Conservation (phyloP, 2,888 invertebrate species). For the Nematopogon swammerdamellus region DNA sequence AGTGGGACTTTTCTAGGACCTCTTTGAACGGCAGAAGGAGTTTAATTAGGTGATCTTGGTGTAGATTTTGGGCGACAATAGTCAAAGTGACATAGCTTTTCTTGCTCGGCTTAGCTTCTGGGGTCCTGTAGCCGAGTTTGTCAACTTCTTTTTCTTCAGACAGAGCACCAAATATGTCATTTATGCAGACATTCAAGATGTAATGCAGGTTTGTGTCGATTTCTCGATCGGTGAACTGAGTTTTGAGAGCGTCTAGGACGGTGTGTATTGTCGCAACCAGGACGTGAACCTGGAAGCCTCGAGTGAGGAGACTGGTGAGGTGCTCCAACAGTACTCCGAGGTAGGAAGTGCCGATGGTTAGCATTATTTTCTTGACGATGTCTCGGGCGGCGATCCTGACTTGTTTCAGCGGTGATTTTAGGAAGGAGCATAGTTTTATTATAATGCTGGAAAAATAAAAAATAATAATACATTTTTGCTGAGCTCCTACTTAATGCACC, state of each 20-base stretch:
- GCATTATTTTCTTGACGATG: slow-evolving; percentile 89
- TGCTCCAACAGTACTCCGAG: slow-evolving; percentile 75
- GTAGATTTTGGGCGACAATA: slow-evolving; percentile 76
- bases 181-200: slow-evolving; percentile 78
- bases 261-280: slow-evolving; percentile 85
- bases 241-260: slow-evolving; percentile 70
- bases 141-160: slow-evolving; percentile 91
- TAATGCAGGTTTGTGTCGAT: slow-evolving; percentile 75
- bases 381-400: slow-evolving; percentile 83
- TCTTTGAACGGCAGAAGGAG: slow-evolving; percentile 80
- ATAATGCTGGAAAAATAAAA: slow-evolving; percentile 62
- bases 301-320: slow-evolving; percentile 73
- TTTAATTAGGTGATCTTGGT: slow-evolving; percentile 71
- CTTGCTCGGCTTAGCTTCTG: slow-evolving; percentile 76
- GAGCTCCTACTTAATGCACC: too few relatives aligned
- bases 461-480: too few relatives aligned
- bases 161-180: slow-evolving; percentile 84
- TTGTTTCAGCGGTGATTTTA: slow-evolving; percentile 85
- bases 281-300: slow-evolving; percentile 94
- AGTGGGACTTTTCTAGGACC: slow-evolving; percentile 71
- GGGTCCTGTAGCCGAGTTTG: slow-evolving; percentile 75
- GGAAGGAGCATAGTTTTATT: slow-evolving; percentile 84
- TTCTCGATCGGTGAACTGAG: slow-evolving; percentile 68
- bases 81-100: slow-evolving; percentile 85
- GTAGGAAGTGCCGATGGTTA: slow-evolving; percentile 79